Conservation (phyloP, 92 coral and sea anemone species). For the Zoanthus gigantus region DNA sequence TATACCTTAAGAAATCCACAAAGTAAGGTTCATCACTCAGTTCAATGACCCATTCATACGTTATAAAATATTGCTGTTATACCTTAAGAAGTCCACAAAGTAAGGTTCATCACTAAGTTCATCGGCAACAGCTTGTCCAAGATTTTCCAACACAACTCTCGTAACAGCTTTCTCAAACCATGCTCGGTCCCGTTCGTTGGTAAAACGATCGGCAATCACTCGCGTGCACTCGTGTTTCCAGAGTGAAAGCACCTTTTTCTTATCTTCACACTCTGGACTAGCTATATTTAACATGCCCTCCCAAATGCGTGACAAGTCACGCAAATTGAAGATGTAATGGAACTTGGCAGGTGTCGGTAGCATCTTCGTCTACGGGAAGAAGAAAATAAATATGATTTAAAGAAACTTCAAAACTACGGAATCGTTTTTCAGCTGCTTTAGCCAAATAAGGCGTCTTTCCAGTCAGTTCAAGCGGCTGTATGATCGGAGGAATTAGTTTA, state of each 20-base stretch:
- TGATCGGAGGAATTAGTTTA: too few species aligned
- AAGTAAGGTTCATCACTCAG: conserved; percentile 80
- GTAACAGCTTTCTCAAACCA: conserved; percentile 83
- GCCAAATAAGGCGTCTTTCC: too few species aligned
- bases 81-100: conserved; percentile 91
- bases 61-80: neutral
- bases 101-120: conserved; percentile 86
- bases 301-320: conserved; percentile 95
- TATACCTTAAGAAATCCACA: conserved; percentile 85
- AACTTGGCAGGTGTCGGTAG: conserved; percentile 93
- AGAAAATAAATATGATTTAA: neutral
- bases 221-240: conserved; percentile 94
- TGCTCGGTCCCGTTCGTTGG: conserved; percentile 81
- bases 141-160: conserved; percentile 69
- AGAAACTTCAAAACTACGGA: too few species aligned
- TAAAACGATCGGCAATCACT: conserved; percentile 93
- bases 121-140: conserved; percentile 77
- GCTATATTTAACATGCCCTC: conserved; percentile 93
- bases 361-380: conserved; percentile 71
- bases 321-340: conserved; percentile 90
- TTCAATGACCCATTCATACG: neutral
- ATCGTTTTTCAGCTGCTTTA: too few species aligned
- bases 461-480: too few species aligned
- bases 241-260: conserved; percentile 69
- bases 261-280: conserved; percentile 73